A percentile compares a stretch with the other conserved stretches of the same genome.
These are phyloP conservation scores for Mormyrus proboscirostris DNA, from an alignment of 2,797 vertebrate genomes.

Conservation along the genomic window DNA sequence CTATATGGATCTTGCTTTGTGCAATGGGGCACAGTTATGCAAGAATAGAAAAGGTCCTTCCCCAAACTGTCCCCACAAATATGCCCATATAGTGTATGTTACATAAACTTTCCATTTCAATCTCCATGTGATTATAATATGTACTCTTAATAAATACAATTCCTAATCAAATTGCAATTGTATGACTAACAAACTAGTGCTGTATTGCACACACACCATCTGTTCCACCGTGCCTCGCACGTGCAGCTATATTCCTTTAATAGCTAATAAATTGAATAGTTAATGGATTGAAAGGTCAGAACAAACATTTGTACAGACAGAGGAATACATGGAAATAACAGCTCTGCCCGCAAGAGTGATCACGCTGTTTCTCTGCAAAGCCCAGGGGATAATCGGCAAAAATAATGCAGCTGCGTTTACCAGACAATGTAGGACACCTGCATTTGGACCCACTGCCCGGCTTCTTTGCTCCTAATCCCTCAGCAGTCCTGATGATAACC, in stretches of 20 bases:
- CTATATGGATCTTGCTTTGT: background rate
- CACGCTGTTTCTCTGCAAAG: slow-evolving; percentile 10
- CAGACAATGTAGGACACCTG: background rate
- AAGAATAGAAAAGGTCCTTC: background rate
- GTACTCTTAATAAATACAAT: background rate
- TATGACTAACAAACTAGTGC: background rate
- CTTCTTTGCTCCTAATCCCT: background rate
- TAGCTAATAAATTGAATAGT: background rate
- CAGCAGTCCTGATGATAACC: background rate
- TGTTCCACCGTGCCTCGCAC: background rate
- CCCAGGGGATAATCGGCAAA: background rate
- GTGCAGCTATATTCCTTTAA: background rate
- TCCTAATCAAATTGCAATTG: background rate
- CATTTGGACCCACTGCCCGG: slow-evolving; percentile 5
- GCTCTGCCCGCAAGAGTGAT: background rate
- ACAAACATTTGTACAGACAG: background rate
- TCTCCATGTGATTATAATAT: background rate
- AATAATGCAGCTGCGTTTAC: background rate
- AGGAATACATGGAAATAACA: background rate
- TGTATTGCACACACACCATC: background rate
- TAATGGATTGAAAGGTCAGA: background rate
- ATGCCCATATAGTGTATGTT: background rate
- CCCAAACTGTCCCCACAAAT: background rate
- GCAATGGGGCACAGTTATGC: background rate
- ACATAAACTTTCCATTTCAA: background rate